phyloP scores from a whole-genome alignment of 1,140 invertebrate species.

The Zaprionus ornatus region DNA sequence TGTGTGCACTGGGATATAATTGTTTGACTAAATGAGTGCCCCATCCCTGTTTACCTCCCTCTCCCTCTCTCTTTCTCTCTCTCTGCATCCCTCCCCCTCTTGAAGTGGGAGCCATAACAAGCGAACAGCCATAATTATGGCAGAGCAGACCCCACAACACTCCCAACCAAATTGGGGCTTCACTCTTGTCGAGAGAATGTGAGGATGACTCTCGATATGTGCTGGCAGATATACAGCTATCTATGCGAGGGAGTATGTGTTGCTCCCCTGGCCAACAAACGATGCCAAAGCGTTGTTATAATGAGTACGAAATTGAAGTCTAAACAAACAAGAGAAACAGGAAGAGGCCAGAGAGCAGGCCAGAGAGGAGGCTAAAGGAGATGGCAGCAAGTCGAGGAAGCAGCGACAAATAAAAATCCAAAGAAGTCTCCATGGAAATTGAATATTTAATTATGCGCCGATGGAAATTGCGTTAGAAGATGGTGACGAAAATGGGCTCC shows the following conservation, averaged over 20 bases:
- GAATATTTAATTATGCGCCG: slow-evolving; percentile 75
- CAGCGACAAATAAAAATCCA: slow-evolving; percentile 57
- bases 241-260: neutral
- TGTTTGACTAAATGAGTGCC: slow-evolving; percentile 77
- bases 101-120: slow-evolving; percentile 19
- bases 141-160: neutral
- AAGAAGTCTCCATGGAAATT: slow-evolving; percentile 62
- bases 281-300: slow-evolving; percentile 51
- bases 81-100: neutral
- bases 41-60: neutral
- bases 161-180: slow-evolving; percentile 34
- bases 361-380: slow-evolving; percentile 29
- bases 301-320: slow-evolving; percentile 69
- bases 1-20: slow-evolving; percentile 75
- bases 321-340: slow-evolving; percentile 57
- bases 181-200: slow-evolving; percentile 44
- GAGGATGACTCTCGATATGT: slow-evolving; percentile 53
- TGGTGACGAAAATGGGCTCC: slow-evolving; percentile 70
- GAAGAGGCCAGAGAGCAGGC: slow-evolving; percentile 5
- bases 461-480: slow-evolving; percentile 69
- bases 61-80: slow-evolving; percentile 11
- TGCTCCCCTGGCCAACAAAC: slow-evolving; percentile 9
- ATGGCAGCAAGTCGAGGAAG: slow-evolving; percentile 12
- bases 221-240: slow-evolving; percentile 16
- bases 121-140: slow-evolving; percentile 72